phyloP scores from a whole-genome alignment of 2,113 vertebrate species.

The Corvus cornix region DNA sequence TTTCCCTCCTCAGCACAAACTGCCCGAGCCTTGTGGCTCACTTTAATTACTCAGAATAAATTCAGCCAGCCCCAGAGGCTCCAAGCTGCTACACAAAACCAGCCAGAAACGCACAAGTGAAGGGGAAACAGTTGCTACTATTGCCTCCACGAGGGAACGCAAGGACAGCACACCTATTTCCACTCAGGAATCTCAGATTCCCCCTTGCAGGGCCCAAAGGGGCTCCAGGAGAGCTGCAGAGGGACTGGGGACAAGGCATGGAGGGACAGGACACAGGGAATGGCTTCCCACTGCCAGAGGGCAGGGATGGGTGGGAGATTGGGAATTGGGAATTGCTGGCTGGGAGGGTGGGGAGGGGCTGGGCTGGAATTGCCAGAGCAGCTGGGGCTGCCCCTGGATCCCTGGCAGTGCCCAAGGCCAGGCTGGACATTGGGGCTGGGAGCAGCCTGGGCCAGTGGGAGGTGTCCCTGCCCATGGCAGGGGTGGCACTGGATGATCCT shows the following conservation, averaged over 20 bases:
- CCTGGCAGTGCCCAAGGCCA: not conserved
- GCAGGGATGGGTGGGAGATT: not conserved
- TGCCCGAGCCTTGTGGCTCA: not conserved
- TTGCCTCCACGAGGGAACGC: not conserved
- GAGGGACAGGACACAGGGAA: not conserved
- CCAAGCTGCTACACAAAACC: not conserved
- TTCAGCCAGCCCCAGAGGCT: not conserved
- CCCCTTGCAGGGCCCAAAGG: accelerated
- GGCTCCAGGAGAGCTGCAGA: not conserved
- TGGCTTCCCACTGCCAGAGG: not conserved
- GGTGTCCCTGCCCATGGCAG: not conserved
- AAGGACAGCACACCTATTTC: not conserved
- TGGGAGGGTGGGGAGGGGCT: not conserved
- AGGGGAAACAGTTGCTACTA: not conserved
- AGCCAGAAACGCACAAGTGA: not conserved
- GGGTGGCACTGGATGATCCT: accelerated
- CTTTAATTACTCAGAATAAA: not conserved
- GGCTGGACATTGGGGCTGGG: not conserved
- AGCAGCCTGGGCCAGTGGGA: not conserved
- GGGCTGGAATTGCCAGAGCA: not conserved
- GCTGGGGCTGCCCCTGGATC: not conserved
- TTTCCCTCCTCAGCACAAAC: not conserved
- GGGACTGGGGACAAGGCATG: not conserved
- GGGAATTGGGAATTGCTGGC: not conserved
- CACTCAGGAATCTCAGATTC: not conserved